These are phyloP conservation scores for Drosophila pegasa DNA, from an alignment of 2,888 invertebrate genomes.

Conservation along the genomic window DNA sequence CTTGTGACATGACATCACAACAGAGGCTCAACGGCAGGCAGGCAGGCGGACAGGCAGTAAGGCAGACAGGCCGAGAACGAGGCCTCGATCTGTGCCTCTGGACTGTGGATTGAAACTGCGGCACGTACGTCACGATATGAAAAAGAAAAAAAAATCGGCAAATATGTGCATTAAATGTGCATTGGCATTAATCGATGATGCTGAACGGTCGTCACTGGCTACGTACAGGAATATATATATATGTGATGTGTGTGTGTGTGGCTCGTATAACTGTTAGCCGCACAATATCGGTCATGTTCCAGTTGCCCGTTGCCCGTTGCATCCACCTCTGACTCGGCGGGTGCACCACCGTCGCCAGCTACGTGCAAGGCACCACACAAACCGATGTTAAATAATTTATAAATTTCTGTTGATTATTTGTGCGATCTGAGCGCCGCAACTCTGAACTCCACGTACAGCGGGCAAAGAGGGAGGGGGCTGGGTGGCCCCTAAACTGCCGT, in stretches of 20 bases:
- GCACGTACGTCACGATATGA: conserved; percentile 83
- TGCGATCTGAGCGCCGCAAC: conserved; percentile 31
- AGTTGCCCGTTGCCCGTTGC: conserved; percentile 59
- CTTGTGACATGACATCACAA: conserved; percentile 82
- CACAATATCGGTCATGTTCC: conserved; percentile 80
- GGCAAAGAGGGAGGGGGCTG: not conserved
- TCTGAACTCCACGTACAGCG: conserved; percentile 54
- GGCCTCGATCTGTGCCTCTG: conserved; percentile 28
- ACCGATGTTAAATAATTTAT: conserved; percentile 77
- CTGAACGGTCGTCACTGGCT: conserved; percentile 61
- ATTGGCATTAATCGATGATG: conserved; percentile 80
- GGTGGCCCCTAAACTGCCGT: conserved; percentile 39
- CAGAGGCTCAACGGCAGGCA: conserved; percentile 33
- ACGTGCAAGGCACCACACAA: conserved; percentile 44
- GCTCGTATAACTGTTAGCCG: conserved; percentile 70
- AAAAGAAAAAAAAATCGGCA: conserved; percentile 45
- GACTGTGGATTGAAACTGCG: conserved; percentile 57
- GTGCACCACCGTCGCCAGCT: conserved; percentile 50
- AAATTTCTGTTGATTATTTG: conserved; percentile 56
- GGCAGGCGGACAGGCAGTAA: conserved; percentile 1
- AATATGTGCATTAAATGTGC: conserved; percentile 79
- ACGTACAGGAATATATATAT: conserved; percentile 17
- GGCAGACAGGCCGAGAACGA: conserved; percentile 18
- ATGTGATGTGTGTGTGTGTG: conserved; percentile 8
- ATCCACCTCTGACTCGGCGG: conserved; percentile 77